Base-by-base conservation (phyloP, 2,113 vertebrate species). In the Callocephalon fimbriatum region DNA sequence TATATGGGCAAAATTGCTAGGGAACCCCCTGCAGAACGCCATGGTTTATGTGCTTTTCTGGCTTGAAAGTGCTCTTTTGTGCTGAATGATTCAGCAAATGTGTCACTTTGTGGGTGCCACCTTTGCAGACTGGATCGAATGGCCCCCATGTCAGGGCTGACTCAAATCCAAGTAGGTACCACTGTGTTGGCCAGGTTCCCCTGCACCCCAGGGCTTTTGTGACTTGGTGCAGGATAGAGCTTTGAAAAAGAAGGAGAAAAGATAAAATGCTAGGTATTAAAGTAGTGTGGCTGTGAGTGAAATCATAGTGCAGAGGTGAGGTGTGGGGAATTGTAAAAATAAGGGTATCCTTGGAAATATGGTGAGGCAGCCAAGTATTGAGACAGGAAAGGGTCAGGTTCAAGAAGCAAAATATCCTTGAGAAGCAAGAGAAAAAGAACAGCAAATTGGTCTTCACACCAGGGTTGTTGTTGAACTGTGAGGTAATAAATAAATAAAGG, bases 401-500 rank as follows among this genome's bases (percentile, higher is more conserved):
- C 35, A 90, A 78, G 82, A 86, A 80, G 35, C 14, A 88, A 74
- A 93, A 38, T 86, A 67, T 66, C 6, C 50, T 72, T 66, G 47
- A 58, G 67, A 81, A 91, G 45, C 42, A 80, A 58, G 59, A 66
- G 19, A 82, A 78, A 77, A 90, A 76, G 54, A 93, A 47, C 10
- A 71, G 79, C 51, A 62, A 75, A 85, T 91, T 67, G 42, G 44
- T 96, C 80, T 90, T 94, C 66, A 74, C 50, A 83, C 72, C 82
- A 77, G 75, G 50, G 83, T 32, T 2, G 0, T 86, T 92, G 56
- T 88, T 56, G 44, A 48, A 54, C 67, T 92, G 79, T 92, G 88
- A 92, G 56, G 79, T 88, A 96, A 94, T 97, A 96, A 95, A 94
- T 95, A 96, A 95, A 96, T 91, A 96, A 93, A 95, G 79, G 86